These are phyloP conservation scores for Onthophagus taurus DNA, from an alignment of 1,140 invertebrate species.

Conservation along the genomic window DNA sequence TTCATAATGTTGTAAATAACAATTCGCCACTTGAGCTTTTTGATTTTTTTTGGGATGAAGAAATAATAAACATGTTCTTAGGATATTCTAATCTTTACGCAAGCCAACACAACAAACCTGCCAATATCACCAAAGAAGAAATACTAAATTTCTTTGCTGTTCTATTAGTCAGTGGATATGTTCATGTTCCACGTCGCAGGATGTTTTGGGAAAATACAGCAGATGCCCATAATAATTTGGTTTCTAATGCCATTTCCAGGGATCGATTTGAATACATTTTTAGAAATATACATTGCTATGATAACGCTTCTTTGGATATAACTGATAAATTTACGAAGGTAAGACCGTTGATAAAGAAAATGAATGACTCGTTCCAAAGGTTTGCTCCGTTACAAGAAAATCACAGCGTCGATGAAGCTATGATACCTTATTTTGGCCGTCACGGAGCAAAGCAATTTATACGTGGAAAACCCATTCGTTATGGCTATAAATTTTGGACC, in stretches of 20 bases:
- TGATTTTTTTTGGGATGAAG: no score
- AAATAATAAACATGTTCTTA: no score
- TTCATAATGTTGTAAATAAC: no score
- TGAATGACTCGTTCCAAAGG: constrained; percentile 17
- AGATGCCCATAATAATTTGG: constrained; percentile 9
- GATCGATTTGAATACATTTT: constrained; percentile 19
- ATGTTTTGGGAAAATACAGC: constrained; percentile 4
- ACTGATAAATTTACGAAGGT: constrained; percentile 33
- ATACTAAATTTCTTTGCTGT: constrained; percentile 21
- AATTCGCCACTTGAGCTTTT: no score
- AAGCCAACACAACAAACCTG: constrained; percentile 7
- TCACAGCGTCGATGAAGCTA: constrained; percentile 26
- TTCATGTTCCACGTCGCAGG: background rate
- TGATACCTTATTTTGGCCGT: constrained; percentile 24
- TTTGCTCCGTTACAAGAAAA: constrained; percentile 20
- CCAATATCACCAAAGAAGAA: constrained; percentile 18
- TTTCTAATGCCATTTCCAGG: background rate
- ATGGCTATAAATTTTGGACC: constrained; percentile 15
- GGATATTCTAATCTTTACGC: constrained; percentile 16
- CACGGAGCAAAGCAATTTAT: constrained; percentile 24
- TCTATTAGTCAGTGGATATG: constrained; percentile 19
- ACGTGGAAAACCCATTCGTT: constrained; percentile 12
- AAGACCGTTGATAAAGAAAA: constrained; percentile 19
- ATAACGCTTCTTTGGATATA: constrained; percentile 27
- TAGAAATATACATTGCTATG: constrained; percentile 19